Evolutionary conservation across 2,797 vertebrate genomes (phyloP), one percentile per base, ranked within the genome.

Genomic region (Alca torda): DNA sequence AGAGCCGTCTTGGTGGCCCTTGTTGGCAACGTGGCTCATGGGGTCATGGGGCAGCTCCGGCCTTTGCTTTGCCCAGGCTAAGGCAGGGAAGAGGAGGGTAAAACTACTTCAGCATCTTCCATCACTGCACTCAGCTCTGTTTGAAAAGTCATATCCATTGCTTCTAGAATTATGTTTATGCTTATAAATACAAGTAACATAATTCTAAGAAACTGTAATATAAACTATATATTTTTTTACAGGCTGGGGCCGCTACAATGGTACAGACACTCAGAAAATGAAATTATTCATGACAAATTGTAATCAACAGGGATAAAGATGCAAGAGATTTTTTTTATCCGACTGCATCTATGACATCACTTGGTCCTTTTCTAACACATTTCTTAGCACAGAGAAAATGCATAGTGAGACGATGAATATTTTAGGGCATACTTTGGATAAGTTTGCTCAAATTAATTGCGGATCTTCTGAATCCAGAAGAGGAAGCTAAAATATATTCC

Each of bases 361-460:
- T 92, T 88, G 63, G 86, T 84, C 70, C 59, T 90, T 82, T 90
- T 75, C 77, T 76, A 90, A 77, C 41, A 83, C 48, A 64, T 77
- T 83, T 89, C 61, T 84, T 94, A 86, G 77, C 59, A 79, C 18
- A 33, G 61, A 56, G 67, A 78, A 75, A 69, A 70, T 65, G 70
- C 23, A 17, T 19, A 45, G 41, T 7, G 26, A 94, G 50, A 59
- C 54, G 41, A 68, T 54, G 35, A 87, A 72, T 81, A 14, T 93
- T 90, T 91, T 87, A 57, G 83, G 67, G 24, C 6, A 2, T 91
- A 20, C 67, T 94, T 94, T 91, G 61, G 83, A 74, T 70, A 83
- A 89, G 48, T 73, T 86, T 77, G 25, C 64, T 70, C 67, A 51
- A 65, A 95, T 78, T 94, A 93, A 84, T 90, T 95, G 50, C 60